Base-by-base conservation (phyloP, 1,140 invertebrate genomes). In the Saxidomus purpurata region DNA sequence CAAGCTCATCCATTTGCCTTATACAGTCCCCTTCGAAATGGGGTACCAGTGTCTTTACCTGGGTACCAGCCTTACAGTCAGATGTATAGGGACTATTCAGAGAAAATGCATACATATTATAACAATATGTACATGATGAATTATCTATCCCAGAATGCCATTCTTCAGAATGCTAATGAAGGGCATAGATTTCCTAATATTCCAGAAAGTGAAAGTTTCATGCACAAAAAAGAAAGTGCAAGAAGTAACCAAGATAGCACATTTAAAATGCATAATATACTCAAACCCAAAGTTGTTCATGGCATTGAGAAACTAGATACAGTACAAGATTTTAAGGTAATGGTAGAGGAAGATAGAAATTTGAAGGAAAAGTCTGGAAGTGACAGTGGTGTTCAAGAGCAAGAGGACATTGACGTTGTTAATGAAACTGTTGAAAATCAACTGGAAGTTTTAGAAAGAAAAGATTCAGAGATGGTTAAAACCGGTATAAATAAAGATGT, bases 91-190 rank as follows among this genome's bases (percentile, higher is more conserved):
- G n/a, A 43, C 11, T 82, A 82, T n/a, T 40, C 80, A 4, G 55
- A 40, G 17, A 49, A 87, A n/a, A 19, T 87, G 47, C 84, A 87
- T 34, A 19, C 47, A 0, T 87, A 87, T 52, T 77, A 77, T 19
- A 87, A 79, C 74, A 74, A 79, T 34, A 55, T 86, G 71, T 87
- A 55, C 38, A 87, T 87, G 85, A 76, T 87, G 71, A 79, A 79
- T 36, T 79, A 63, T 43, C 25, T 87, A n/a, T 59, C 71, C 55
- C 71, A 79, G 31, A 79, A 43, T 67, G 49, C 79, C 1, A 25
- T 40, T 17, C 59, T 63, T 38, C 76, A 79, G 25, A 52, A 25
- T 31, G n/a, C 6, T 79, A 22, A 55, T 6, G 76, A 79, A 55
- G 31, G 49, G 55, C 47, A 28, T 6, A 55, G 22, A 11, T 55